Evolutionary conservation across 2,797 vertebrate genomes (phyloP).

Genomic region (Enteromius radiatus): DNA sequence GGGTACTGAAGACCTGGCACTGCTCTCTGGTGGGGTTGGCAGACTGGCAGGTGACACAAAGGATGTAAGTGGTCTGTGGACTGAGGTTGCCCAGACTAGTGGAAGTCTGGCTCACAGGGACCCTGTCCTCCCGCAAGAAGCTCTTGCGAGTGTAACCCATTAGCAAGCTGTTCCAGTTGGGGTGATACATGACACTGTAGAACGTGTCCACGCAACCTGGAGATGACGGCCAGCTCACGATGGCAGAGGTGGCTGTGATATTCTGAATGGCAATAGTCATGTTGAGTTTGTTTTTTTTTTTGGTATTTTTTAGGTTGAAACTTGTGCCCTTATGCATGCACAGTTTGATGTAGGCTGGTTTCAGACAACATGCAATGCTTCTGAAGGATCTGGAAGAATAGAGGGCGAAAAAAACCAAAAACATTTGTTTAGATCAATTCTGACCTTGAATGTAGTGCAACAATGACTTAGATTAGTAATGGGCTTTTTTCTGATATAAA

Average conservation of each 20-base stretch:
- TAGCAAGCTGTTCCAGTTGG: constrained; percentile 86
- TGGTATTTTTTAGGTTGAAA: neutral
- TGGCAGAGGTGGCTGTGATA: constrained; percentile 82
- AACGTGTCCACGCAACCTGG: constrained; percentile 84
- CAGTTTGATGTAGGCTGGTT: neutral
- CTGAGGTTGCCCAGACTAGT: constrained; percentile 82
- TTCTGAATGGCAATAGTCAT: constrained; percentile 85
- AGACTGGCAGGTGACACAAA: constrained; percentile 88
- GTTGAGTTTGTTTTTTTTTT: constrained; percentile 6
- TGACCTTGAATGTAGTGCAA: neutral
- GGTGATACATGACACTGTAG: constrained; percentile 91
- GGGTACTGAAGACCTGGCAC: constrained; percentile 86
- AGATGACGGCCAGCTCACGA: constrained; percentile 81
- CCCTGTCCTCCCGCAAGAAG: constrained; percentile 85
- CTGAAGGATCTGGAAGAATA: constrained; percentile 33
- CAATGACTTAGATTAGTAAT: neutral
- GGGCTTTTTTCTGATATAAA: neutral
- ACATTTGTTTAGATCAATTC: neutral
- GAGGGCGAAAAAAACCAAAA: neutral
- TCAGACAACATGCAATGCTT: neutral
- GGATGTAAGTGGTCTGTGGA: constrained; percentile 85
- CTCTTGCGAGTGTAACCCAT: constrained; percentile 84
- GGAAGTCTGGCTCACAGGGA: constrained; percentile 83
- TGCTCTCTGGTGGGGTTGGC: constrained; percentile 84
- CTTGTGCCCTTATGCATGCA: neutral